A percentile compares a stretch with the other conserved stretches of the same genome.
These are phyloP conservation scores for Metacarcinus magister DNA, from an alignment of 2,888 invertebrate genomes.

Conservation along the genomic window DNA sequence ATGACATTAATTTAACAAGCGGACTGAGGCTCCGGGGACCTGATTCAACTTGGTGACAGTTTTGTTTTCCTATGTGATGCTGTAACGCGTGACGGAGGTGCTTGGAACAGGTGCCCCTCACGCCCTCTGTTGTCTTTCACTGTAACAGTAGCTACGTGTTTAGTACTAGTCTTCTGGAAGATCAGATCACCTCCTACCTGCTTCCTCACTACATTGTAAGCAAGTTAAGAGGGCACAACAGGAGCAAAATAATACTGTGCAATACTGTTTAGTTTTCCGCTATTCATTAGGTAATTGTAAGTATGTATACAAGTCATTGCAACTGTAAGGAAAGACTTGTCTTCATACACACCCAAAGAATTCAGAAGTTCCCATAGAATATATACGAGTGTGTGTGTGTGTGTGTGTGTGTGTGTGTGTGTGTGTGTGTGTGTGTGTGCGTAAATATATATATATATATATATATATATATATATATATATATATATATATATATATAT, in stretches of 20 bases:
- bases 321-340: background rate
- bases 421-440: background rate
- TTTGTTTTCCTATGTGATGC: background rate
- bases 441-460: background rate
- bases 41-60: background rate
- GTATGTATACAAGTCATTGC: background rate
- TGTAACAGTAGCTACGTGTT: slow-evolving; percentile 4
- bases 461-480: too few species aligned
- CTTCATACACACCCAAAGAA: slow-evolving; percentile 22
- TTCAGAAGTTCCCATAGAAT: slow-evolving; percentile 22
- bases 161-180: slow-evolving; percentile 10
- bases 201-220: slow-evolving; percentile 27
- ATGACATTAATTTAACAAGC: background rate
- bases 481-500: too few species aligned
- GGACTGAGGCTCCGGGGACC: slow-evolving; percentile 33
- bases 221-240: background rate
- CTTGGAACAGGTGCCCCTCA: background rate
- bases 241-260: slow-evolving; percentile 19
- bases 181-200: slow-evolving; percentile 9
- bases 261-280: background rate
- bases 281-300: background rate
- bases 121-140: slow-evolving; percentile 44
- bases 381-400: background rate
- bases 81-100: background rate
- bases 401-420: too few species aligned